Evolutionary conservation across 2,113 vertebrate species (phyloP).

Genomic region (Lampris incognitus): DNA sequence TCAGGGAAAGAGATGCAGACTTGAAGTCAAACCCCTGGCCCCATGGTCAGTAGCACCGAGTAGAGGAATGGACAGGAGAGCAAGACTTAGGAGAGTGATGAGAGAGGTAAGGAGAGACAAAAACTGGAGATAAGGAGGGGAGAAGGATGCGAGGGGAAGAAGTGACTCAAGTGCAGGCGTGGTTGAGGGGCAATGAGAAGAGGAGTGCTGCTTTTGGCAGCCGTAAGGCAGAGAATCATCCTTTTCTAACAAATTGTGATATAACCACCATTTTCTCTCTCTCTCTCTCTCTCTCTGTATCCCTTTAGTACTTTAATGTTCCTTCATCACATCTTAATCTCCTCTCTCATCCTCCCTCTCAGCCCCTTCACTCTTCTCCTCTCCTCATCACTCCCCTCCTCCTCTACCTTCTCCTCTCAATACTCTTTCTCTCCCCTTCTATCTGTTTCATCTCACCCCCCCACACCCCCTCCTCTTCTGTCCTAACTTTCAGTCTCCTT

Average conservation of each 20-base stretch:
- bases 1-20: conserved; percentile 13
- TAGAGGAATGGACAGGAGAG: neutral
- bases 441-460: conserved; percentile 14
- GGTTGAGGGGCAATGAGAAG: neutral
- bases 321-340: neutral
- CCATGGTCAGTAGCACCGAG: neutral
- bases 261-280: too few species aligned
- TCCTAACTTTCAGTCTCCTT: neutral
- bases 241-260: too few species aligned
- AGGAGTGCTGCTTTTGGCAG: neutral
- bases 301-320: too few species aligned
- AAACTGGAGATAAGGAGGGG: neutral
- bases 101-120: neutral
- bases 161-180: neutral
- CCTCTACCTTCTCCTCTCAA: too few species aligned
- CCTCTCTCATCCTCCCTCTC: neutral
- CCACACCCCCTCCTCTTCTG: conserved; percentile 1
- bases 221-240: too few species aligned
- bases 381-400: neutral
- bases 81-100: neutral
- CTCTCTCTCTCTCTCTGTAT: too few species aligned
- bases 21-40: too few species aligned
- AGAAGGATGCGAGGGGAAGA: neutral
- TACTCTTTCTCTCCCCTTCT: neutral
- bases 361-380: neutral